These are phyloP conservation scores for Tenthredo scrophulariae DNA, from an alignment of 2,888 invertebrate genomes.

Conservation along the genomic window DNA sequence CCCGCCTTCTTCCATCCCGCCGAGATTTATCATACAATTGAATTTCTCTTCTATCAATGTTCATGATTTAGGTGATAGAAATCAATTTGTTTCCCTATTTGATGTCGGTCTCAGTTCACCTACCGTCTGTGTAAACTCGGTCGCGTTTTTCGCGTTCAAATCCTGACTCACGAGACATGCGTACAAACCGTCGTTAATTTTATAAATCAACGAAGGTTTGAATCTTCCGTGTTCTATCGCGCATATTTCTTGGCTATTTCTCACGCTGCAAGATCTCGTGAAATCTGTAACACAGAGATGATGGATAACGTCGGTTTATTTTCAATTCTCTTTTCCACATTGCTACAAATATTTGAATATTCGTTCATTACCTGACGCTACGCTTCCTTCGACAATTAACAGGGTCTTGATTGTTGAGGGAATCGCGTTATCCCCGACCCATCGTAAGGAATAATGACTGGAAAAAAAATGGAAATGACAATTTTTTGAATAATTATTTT, in stretches of 20 bases:
- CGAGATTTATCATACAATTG: background rate
- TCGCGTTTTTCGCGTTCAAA: constrained; percentile 68
- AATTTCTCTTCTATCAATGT: background rate
- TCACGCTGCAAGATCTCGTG: constrained; percentile 33
- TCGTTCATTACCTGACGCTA: constrained; percentile 66
- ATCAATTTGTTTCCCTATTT: constrained; percentile 20
- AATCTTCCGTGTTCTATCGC: constrained; percentile 63
- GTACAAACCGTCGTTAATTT: constrained; percentile 64
- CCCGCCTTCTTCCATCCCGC: constrained; percentile 25
- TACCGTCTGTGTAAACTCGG: constrained; percentile 69
- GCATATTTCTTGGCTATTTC: constrained; percentile 65
- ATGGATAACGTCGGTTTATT: background rate
- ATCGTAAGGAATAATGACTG: constrained; percentile 69
- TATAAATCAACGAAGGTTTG: constrained; percentile 66
- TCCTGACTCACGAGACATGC: constrained; percentile 66
- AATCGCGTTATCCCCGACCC: constrained; percentile 67
- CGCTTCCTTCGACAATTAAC: constrained; percentile 69
- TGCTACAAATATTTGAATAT: background rate
- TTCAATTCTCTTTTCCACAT: background rate
- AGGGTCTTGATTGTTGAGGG: constrained; percentile 65
- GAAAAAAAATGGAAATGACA: constrained; percentile 53
- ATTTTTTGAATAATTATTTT: background rate
- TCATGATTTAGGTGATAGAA: background rate
- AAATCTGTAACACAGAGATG: constrained; percentile 41
- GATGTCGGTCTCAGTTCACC: constrained; percentile 46